Conservation (phyloP, 2,888 invertebrate genomes). For the Dasypolia templi region DNA sequence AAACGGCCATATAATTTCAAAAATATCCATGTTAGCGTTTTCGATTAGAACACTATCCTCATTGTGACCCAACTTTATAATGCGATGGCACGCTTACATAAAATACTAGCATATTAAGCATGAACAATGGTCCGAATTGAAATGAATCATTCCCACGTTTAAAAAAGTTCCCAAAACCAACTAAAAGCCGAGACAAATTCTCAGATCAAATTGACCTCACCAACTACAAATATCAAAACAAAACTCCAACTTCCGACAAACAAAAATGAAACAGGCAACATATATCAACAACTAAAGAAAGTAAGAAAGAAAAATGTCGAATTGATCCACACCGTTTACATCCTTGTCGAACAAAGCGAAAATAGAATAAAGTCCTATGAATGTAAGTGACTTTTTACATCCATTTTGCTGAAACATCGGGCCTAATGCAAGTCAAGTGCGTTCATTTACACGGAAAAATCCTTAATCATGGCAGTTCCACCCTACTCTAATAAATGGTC, state of each 20-base stretch:
- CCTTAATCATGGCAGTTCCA: constrained; percentile 66
- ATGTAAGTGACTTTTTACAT: constrained; percentile 51
- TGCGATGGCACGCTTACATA: constrained; percentile 44
- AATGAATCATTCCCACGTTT: not conserved
- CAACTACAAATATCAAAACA: not conserved
- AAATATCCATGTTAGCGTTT: constrained; percentile 34
- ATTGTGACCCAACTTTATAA: constrained; percentile 28
- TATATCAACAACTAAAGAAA: constrained; percentile 10
- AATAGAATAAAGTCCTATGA: constrained; percentile 22
- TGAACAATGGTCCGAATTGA: too few relatives aligned
- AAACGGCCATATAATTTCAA: constrained; percentile 7
- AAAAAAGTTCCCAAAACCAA: not conserved
- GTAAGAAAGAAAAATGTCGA: constrained; percentile 17
- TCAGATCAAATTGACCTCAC: not conserved
- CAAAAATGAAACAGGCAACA: constrained; percentile 22
- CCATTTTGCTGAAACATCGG: constrained; percentile 51
- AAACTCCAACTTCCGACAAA: not conserved
- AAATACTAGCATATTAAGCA: constrained; percentile 23
- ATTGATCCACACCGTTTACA: constrained; percentile 18
- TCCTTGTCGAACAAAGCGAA: constrained; percentile 19
- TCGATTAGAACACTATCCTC: constrained; percentile 30
- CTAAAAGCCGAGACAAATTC: not conserved
- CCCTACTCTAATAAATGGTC: constrained; percentile 74
- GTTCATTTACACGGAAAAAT: constrained; percentile 71
- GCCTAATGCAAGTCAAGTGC: constrained; percentile 73